These are phyloP conservation scores for Pipa parva DNA, from an alignment of 2,113 vertebrate genomes.

Conservation along the genomic window DNA sequence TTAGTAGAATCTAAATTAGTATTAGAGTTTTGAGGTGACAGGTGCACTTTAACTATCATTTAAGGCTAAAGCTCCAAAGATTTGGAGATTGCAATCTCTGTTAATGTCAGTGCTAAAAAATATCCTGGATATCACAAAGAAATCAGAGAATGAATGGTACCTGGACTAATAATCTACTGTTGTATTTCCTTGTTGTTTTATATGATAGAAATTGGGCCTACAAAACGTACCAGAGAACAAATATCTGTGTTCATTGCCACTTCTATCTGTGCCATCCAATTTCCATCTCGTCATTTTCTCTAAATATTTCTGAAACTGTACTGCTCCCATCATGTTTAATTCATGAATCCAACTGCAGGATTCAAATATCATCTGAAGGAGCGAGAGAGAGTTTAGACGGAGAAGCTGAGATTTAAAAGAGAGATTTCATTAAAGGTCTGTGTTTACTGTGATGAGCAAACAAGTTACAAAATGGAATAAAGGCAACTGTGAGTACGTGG, in stretches of 20 bases:
- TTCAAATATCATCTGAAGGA: conserved; percentile 2
- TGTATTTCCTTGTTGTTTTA: too few species aligned
- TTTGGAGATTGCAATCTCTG: too few species aligned
- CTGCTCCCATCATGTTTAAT: conserved; percentile 16
- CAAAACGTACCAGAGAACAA: too few species aligned
- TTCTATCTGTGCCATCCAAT: neutral
- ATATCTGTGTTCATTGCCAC: neutral
- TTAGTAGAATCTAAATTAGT: too few species aligned
- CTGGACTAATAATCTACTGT: too few species aligned
- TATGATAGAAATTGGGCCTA: too few species aligned
- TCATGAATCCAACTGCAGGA: conserved; percentile 14
- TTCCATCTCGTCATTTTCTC: conserved; percentile 4
- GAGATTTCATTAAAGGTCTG: conserved; percentile 8
- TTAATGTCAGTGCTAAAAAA: too few species aligned
- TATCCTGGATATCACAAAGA: too few species aligned
- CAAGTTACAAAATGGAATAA: neutral
- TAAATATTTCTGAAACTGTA: conserved; percentile 3
- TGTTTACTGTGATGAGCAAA: neutral
- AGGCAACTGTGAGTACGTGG: neutral
- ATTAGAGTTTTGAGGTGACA: too few species aligned
- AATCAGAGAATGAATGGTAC: too few species aligned
- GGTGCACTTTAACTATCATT: too few species aligned
- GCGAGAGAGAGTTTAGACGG: neutral
- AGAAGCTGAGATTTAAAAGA: neutral
- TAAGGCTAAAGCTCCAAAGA: too few species aligned